Evolutionary conservation across 2,113 vertebrate species (phyloP), one percentile per base, ranked within the genome.

Genomic region (Marmota flaviventris): DNA sequence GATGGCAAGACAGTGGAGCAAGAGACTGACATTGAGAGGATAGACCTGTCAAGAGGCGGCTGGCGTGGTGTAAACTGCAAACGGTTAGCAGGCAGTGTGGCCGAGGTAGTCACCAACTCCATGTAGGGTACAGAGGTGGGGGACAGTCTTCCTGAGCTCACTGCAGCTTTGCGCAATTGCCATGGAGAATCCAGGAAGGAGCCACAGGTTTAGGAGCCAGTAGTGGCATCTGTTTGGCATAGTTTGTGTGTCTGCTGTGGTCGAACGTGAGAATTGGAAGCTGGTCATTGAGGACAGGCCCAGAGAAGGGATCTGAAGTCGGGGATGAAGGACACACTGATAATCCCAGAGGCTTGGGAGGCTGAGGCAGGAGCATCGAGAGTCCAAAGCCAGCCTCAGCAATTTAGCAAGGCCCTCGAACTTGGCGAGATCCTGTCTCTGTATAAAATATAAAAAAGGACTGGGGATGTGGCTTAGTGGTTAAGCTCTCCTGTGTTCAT

Each of bases 71-170:
- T 0, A 2, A 3, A 61, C 22, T 18, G 2, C 7, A 51, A 2
- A 0, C 0, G 3, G 18, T 58, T 7, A 22, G 56, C 56, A 58
- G 56, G 20, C 56, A 5, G 17, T 8, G 56, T 58, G 61, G 17
- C 3, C 20, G 72, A 29, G 53, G 18, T 48, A 1, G 6, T 0
- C 8, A 0, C 8, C 4, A 32, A 5, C 20, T n/a, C 14, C 14
- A 0, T 0, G 0, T 5, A 5, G 27, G 51, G 65, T 22, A 76
- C 14, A 7, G 14, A 7, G 12, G 3, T 13, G 22, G 53, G 22
- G 42, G 73, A 2, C 20, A 22, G 56, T 32, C 48, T 42, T 77
- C 70, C 56, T 53, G 12, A 18, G 37, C 5, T 67, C 42, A 1
- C 16, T 8, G 4, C 32, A 61, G 12, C 58, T 34, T 58, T 39